Evolutionary conservation across 2,113 vertebrate genomes (phyloP).

Genomic region (Xenus cinereus): DNA sequence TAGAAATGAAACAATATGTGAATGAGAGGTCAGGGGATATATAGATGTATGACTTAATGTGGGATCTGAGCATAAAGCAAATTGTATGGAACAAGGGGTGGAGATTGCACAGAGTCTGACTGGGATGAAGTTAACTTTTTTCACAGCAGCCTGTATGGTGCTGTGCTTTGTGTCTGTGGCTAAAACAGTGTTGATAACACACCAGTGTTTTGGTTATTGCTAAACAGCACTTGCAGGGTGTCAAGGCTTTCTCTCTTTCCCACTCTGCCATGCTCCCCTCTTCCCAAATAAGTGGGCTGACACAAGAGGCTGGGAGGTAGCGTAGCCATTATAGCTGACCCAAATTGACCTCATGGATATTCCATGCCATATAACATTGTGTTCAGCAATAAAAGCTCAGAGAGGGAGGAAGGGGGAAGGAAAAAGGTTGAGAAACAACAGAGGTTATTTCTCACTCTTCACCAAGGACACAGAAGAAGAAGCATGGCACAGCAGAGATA

Average conservation of each 20-base stretch:
- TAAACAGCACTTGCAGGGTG: background rate
- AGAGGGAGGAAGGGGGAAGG: fast-evolving
- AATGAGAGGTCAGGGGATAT: background rate
- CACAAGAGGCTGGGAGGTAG: background rate
- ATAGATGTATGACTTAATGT: background rate
- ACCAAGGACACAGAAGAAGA: background rate
- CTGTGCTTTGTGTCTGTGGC: background rate
- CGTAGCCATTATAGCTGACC: background rate
- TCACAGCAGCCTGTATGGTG: background rate
- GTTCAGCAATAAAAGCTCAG: background rate
- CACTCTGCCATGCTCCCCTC: background rate
- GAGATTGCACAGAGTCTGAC: too few relatives aligned
- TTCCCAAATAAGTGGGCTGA: background rate
- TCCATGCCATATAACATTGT: background rate
- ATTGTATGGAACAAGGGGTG: background rate
- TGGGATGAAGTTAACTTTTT: background rate
- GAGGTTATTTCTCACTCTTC: too few relatives aligned
- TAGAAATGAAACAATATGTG: background rate
- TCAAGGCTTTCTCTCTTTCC: background rate
- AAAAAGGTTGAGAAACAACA: background rate
- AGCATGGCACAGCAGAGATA: background rate
- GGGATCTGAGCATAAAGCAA: background rate
- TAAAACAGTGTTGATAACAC: background rate
- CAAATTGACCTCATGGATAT: background rate
- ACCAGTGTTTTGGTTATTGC: background rate